Conservation (phyloP, 2,797 vertebrate genomes). For the Choloepus didactylus region DNA sequence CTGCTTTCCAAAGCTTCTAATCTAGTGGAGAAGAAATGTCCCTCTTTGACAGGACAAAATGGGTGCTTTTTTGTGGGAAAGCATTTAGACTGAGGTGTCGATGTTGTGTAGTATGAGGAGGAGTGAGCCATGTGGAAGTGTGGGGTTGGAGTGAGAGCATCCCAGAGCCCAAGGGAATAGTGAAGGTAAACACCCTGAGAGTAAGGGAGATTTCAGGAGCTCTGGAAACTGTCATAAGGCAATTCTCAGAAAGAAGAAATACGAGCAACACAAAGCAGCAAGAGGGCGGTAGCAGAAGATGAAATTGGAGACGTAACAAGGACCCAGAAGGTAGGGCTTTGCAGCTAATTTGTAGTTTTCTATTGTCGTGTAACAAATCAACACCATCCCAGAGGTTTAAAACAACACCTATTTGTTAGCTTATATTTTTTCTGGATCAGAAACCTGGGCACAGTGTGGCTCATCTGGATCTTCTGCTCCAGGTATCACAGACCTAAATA, state of each 20-base stretch:
- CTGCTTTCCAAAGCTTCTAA: not conserved
- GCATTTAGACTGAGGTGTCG: no score
- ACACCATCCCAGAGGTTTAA: not conserved
- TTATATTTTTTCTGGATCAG: not conserved
- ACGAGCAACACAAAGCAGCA: not conserved
- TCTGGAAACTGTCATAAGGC: not conserved
- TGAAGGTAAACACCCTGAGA: not conserved
- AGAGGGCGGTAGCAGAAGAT: not conserved
- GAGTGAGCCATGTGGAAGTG: not conserved
- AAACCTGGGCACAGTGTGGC: not conserved
- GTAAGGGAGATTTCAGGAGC: no score
- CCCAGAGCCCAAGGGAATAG: not conserved
- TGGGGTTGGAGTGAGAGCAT: not conserved
- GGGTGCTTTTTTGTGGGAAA: no score
- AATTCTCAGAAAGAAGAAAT: not conserved
- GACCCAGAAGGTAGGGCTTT: fast-evolving
- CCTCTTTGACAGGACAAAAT: not conserved
- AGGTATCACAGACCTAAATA: not conserved
- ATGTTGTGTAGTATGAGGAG: not conserved
- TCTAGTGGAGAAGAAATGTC: not conserved
- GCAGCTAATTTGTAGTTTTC: not conserved
- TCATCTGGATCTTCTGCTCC: not conserved
- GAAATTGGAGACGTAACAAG: not conserved
- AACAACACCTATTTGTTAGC: not conserved
- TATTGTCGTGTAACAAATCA: not conserved